phyloP scores from a whole-genome alignment of 1,140 invertebrate genomes.

The Gryllus bimaculatus region DNA sequence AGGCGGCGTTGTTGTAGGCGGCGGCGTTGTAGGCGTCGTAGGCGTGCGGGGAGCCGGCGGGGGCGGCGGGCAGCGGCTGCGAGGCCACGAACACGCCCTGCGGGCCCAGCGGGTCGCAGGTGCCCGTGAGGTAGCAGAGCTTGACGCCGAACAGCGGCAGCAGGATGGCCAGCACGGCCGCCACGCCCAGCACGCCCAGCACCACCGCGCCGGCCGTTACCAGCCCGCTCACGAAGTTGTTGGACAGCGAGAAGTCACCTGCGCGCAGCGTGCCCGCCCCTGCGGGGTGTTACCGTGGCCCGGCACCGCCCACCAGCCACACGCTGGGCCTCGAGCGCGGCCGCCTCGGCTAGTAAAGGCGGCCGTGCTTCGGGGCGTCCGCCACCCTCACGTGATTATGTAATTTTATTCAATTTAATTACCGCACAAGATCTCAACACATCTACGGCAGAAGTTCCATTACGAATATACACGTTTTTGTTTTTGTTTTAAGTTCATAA shows the following conservation, averaged over 20 bases:
- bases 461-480: too few species aligned
- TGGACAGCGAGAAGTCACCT: slow-evolving; percentile 15
- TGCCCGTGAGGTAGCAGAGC: slow-evolving; percentile 25
- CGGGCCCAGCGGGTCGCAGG: slow-evolving; percentile 21
- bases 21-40: slow-evolving; percentile 18
- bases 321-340: too few species aligned
- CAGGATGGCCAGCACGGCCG: slow-evolving; percentile 22
- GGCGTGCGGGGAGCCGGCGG: slow-evolving; percentile 13
- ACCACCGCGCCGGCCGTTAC: slow-evolving; percentile 21
- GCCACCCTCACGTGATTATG: too few species aligned
- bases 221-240: slow-evolving; percentile 14
- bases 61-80: background rate
- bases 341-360: too few species aligned
- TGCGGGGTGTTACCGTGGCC: background rate
- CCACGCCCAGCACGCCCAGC: slow-evolving; percentile 22
- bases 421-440: too few species aligned
- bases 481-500: too few species aligned
- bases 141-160: slow-evolving; percentile 24
- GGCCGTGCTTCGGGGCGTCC: too few species aligned
- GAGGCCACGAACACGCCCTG: background rate
- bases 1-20: slow-evolving; percentile 18
- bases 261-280: too few species aligned
- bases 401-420: too few species aligned
- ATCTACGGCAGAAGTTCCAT: too few species aligned
- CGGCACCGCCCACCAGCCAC: too few species aligned